Percentiles rank a stretch among this genome's conserved stretches.
Conservation (phyloP, 2,113 vertebrate species). For the Spea bombifrons region DNA sequence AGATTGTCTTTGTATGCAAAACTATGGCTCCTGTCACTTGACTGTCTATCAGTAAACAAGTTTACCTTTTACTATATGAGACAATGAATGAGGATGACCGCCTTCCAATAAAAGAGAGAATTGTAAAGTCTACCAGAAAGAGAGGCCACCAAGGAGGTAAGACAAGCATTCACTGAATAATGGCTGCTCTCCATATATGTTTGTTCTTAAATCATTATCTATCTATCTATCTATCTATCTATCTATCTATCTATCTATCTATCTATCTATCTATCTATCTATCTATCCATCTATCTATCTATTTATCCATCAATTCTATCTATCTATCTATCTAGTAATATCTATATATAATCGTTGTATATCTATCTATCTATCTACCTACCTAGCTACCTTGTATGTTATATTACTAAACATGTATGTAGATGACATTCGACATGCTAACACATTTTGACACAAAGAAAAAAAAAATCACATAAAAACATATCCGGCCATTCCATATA, state of each 20-base stretch:
- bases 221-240: constrained; percentile 6
- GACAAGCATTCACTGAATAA: not conserved
- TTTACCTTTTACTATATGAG: not conserved
- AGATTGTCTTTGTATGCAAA: not conserved
- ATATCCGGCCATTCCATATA: too few species aligned
- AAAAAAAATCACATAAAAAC: too few species aligned
- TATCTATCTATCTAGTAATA: not conserved
- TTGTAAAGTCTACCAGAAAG: not conserved
- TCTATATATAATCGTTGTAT: not conserved
- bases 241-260: constrained; percentile 14
- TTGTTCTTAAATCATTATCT: not conserved
- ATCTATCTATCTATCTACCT: not conserved
- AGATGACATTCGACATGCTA: too few species aligned
- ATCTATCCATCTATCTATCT: not conserved
- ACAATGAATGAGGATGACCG: not conserved
- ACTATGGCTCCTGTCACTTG: not conserved
- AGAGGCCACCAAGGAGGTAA: not conserved
- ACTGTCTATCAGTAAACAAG: not conserved
- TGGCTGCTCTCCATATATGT: not conserved
- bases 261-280: constrained; percentile 1
- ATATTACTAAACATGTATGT: too few species aligned
- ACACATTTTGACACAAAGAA: too few species aligned
- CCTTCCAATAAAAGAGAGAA: not conserved
- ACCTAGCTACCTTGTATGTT: too few species aligned
- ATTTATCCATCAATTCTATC: not conserved